Base-by-base conservation (phyloP, 2,888 invertebrate species). In the Autographa pulchrina region DNA sequence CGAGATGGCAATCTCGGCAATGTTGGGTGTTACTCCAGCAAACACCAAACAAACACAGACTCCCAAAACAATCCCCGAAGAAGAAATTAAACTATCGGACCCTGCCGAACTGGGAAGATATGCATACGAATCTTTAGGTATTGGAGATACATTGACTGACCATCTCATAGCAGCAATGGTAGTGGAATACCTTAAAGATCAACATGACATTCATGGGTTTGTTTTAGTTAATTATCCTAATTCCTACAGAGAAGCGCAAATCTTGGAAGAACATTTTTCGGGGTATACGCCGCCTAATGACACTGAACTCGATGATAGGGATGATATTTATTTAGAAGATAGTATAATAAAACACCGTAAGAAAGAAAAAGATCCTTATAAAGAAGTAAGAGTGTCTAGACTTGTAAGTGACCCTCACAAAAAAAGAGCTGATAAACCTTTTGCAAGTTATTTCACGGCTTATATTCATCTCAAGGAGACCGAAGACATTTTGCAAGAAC, bases 201-300 rank as follows among this genome's bases (percentile, higher is more conserved):
- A 96, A 72, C 69, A 85, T 1, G 88, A 95, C 59, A 93, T 96
- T 54, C 85, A 94, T 20, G 97, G 97, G 7, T 97, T 97, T 95
- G 96, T 96, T n/a, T 91, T 97, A 62, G 89, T 97, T 58, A 97
- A 97, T 87, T 97, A 96, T 85, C 97, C 97, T 0, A 94, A 94
- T 72, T 95, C 92, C 8, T 96, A 96, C 70, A 90, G 95, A 38
- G 96, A 97, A 89, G 96, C 97, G 56, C 93, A 94, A 80, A 92
- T 96, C 59, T 87, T 97, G 43, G 97, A 97, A 89, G 96, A 96
- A 89, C 93, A 93, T 1, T 92, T 97, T 84, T 96, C 96, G 13
- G 97, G 97, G 0, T 86, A 85, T 60, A 88, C 90, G 59, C 93
- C 97, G 25, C 96, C 96, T 9, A 88, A 93, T 69, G 92, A 92